Percentiles rank a stretch among this genome's conserved stretches.
These are phyloP conservation scores for Drosophila suzukii DNA, from an alignment of 1,140 invertebrate species.

Conservation along the genomic window DNA sequence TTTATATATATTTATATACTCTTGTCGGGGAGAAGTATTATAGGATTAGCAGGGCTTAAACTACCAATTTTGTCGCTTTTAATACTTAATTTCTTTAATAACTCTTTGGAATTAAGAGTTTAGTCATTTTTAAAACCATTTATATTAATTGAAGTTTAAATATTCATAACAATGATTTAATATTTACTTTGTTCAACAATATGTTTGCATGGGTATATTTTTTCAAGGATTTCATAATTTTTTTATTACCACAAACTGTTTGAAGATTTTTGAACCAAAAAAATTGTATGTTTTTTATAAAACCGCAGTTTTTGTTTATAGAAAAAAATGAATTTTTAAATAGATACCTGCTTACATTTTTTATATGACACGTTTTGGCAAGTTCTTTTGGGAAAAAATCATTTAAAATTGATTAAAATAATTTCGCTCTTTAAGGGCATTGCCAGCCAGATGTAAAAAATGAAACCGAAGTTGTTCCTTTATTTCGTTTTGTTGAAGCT, in stretches of 20 bases:
- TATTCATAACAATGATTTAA: neutral
- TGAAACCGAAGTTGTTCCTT: conserved; percentile 30
- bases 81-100: conserved; percentile 2
- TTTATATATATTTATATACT: conserved; percentile 23
- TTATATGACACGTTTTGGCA: too few species aligned
- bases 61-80: neutral
- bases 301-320: neutral
- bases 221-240: neutral
- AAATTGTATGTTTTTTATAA: neutral
- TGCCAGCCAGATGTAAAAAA: conserved; percentile 24
- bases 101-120: neutral
- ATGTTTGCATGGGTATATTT: neutral
- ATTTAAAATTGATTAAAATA: neutral
- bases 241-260: neutral
- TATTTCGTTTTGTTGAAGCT: conserved; percentile 23
- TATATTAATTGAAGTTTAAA: conserved; percentile 1
- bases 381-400: neutral
- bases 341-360: too few species aligned
- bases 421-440: conserved; percentile 28
- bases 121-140: neutral
- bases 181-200: neutral
- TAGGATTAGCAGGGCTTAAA: conserved; percentile 13
- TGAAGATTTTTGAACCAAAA: neutral
- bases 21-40: conserved; percentile 13
- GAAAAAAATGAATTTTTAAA: too few species aligned